Evolutionary conservation across 2,113 vertebrate species (phyloP).

Genomic region (Phoxinus phoxinus): DNA sequence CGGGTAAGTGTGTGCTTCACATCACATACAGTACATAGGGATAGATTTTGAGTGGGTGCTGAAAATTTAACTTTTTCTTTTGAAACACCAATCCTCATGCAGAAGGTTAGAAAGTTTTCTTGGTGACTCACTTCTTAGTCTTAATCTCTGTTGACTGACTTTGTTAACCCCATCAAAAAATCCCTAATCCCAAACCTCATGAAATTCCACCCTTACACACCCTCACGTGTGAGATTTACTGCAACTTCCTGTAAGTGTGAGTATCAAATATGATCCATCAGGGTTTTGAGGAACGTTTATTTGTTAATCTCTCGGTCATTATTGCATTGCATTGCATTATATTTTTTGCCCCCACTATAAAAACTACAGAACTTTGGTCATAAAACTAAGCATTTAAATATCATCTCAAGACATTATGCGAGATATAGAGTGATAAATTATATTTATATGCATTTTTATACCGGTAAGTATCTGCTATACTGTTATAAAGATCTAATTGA

Average conservation of each 20-base stretch:
- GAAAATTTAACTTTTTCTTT: not conserved
- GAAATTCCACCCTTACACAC: not conserved
- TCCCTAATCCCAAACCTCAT: not conserved
- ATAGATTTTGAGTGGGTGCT: not conserved
- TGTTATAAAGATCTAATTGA: no score
- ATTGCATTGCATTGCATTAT: no score
- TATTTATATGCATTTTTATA: no score
- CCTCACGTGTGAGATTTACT: not conserved
- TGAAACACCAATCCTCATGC: not conserved
- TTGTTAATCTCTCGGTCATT: no score
- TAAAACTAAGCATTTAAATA: no score
- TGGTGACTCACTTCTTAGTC: not conserved
- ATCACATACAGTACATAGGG: not conserved
- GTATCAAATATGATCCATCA: no score
- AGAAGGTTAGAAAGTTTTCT: conserved; percentile 3
- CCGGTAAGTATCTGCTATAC: no score
- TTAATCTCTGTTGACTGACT: conserved; percentile 4
- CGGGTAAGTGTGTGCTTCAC: conserved; percentile 76
- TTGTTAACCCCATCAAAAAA: conserved; percentile 6
- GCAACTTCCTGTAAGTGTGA: not conserved
- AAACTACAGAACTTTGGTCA: no score
- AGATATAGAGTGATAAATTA: no score
- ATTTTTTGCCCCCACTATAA: no score
- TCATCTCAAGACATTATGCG: no score
- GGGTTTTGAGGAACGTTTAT: no score